These are phyloP conservation scores for Eurystomus glaucurus DNA, from an alignment of 2,797 vertebrate species.

Conservation along the genomic window DNA sequence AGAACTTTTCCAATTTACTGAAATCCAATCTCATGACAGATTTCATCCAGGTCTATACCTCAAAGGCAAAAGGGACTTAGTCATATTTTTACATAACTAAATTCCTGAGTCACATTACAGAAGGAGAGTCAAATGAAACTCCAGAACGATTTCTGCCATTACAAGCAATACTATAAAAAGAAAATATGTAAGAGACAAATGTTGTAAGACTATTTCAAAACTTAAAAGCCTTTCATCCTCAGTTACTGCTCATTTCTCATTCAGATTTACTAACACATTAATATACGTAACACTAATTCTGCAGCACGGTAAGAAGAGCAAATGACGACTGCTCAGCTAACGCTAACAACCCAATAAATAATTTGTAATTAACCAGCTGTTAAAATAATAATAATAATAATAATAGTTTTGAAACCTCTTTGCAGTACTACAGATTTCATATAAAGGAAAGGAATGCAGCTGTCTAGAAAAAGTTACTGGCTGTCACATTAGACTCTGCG, in stretches of 20 bases:
- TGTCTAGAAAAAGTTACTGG: slow-evolving; percentile 6
- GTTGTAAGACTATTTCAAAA: slow-evolving; percentile 31
- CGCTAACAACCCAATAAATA: background rate
- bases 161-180: background rate
- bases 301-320: background rate
- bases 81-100: slow-evolving; percentile 47
- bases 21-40: slow-evolving; percentile 62
- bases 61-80: slow-evolving; percentile 49
- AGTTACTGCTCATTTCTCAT: slow-evolving; percentile 6
- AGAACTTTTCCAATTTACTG: slow-evolving; percentile 70
- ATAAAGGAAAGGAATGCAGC: slow-evolving; percentile 3
- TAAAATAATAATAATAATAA: background rate
- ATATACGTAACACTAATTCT: background rate
- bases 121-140: slow-evolving; percentile 33
- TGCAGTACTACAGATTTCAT: background rate
- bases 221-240: background rate
- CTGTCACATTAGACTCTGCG: background rate
- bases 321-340: background rate
- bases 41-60: slow-evolving; percentile 60
- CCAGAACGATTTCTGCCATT: slow-evolving; percentile 21
- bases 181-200: slow-evolving; percentile 24
- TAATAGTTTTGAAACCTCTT: background rate
- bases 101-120: slow-evolving; percentile 58
- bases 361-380: slow-evolving; percentile 29
- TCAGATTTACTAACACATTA: background rate